Percentiles rank a stretch among this genome's conserved stretches.
phyloP scores from a whole-genome alignment of 2,888 invertebrate genomes.

The Sussaba pulchella region DNA sequence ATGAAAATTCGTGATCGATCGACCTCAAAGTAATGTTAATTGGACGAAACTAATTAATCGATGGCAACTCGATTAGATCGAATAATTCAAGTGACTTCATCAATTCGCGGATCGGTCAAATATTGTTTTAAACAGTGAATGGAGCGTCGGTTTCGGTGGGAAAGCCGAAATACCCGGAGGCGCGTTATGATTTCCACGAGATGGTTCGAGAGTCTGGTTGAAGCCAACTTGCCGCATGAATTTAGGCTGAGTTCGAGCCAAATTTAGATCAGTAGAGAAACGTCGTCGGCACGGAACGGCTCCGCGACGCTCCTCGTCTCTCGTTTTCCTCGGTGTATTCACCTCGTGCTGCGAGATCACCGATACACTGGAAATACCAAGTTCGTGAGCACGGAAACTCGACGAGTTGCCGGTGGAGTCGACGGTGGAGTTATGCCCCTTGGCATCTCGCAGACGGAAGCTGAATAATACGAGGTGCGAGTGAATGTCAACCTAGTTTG shows the following conservation, averaged over 20 bases:
- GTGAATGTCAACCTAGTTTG: conserved; percentile 40
- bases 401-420: conserved; percentile 19
- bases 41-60: not conserved
- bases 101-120: too few species aligned
- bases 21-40: not conserved
- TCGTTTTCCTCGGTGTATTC: conserved; percentile 40
- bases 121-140: too few species aligned
- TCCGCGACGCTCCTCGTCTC: conserved; percentile 56
- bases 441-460: conserved; percentile 36
- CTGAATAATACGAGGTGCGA: conserved; percentile 44
- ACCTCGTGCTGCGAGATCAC: conserved; percentile 16
- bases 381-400: conserved; percentile 35
- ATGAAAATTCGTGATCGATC: not conserved
- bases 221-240: conserved; percentile 71
- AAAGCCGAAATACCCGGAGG: not conserved
- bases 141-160: too few species aligned
- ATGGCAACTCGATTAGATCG: too few species aligned
- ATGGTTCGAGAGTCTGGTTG: conserved; percentile 59
- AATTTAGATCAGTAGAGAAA: conserved; percentile 79
- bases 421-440: conserved; percentile 39
- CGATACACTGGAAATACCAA: conserved; percentile 32
- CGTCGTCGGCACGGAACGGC: conserved; percentile 67
- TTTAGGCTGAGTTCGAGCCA: conserved; percentile 77
- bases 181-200: conserved; percentile 56
- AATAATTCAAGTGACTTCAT: too few species aligned